These are phyloP conservation scores for Sphinx pinastri DNA, from an alignment of 2,888 invertebrate species.

Conservation along the genomic window DNA sequence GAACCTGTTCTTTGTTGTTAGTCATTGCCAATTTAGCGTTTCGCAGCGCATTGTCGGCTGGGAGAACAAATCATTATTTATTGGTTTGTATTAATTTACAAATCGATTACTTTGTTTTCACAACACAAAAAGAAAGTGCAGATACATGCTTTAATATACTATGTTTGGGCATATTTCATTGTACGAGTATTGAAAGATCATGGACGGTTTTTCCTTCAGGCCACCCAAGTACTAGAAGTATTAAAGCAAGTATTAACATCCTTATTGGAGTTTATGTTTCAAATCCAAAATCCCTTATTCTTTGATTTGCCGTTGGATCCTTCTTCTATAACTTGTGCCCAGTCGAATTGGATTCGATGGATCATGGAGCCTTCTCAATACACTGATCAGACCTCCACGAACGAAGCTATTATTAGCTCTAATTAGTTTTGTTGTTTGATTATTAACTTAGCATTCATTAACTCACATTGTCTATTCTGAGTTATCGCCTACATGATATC, in stretches of 20 bases:
- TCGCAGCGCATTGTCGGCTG: background rate
- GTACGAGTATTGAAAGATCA: background rate
- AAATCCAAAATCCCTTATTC: no score
- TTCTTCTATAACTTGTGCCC: background rate
- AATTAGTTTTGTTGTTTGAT: background rate
- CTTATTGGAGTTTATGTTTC: no score
- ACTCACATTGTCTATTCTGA: background rate
- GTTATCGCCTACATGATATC: conserved; percentile 1
- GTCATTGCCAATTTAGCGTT: conserved; percentile 20
- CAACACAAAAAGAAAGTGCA: conserved; percentile 1
- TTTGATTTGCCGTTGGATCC: background rate
- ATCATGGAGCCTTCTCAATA: background rate
- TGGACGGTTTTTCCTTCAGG: background rate
- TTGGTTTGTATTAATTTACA: background rate
- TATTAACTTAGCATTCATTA: conserved; percentile 9
- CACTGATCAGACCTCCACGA: background rate
- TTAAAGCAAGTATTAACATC: no score
- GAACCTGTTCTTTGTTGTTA: conserved; percentile 25
- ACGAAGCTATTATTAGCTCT: background rate
- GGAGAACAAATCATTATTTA: background rate
- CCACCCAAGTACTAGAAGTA: background rate
- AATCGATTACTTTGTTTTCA: conserved; percentile 1
- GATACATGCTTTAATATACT: background rate
- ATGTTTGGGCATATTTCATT: background rate
- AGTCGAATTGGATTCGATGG: background rate